These are phyloP conservation scores for Gasterosteus aculeatus DNA, from an alignment of 2,113 vertebrate species.

Conservation along the genomic window DNA sequence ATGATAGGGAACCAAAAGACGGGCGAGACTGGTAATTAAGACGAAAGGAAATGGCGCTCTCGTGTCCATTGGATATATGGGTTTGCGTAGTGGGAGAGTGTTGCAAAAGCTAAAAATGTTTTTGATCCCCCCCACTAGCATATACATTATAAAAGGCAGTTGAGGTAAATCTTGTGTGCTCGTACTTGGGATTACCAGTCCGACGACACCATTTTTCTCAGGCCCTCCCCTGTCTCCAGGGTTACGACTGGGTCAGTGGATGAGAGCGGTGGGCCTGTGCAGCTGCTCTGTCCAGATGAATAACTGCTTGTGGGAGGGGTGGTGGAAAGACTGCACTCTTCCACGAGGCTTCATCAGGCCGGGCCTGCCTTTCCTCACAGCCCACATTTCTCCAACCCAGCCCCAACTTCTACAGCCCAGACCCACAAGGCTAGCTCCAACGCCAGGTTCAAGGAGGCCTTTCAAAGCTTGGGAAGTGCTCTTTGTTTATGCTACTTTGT, in stretches of 20 bases:
- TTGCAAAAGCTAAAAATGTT: constrained; percentile 60
- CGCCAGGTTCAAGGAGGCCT: constrained; percentile 71
- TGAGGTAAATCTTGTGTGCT: constrained; percentile 68
- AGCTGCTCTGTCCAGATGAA: constrained; percentile 77
- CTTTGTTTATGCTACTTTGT: constrained; percentile 73
- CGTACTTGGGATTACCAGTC: constrained; percentile 66
- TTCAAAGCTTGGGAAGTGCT: constrained; percentile 72
- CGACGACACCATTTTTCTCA: constrained; percentile 78
- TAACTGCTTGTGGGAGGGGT: constrained; percentile 73
- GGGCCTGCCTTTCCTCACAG: constrained; percentile 82
- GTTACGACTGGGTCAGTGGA: constrained; percentile 75
- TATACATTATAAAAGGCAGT: constrained; percentile 65
- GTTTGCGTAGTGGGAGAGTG: constrained; percentile 36
- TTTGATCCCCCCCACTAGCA: constrained; percentile 60
- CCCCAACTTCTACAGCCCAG: too few species aligned
- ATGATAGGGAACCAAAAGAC: constrained; percentile 26
- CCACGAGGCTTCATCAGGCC: constrained; percentile 61
- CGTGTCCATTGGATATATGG: constrained; percentile 40
- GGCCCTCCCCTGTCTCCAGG: constrained; percentile 72
- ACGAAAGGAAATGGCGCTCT: constrained; percentile 40
- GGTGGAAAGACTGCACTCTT: constrained; percentile 73
- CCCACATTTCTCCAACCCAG: constrained; percentile 60
- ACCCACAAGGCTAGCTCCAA: constrained; percentile 53
- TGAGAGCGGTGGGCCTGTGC: constrained; percentile 69
- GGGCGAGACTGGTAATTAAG: constrained; percentile 44